Evolutionary conservation across 2,888 invertebrate genomes (phyloP).

Genomic region (Apodemia hepburni): DNA sequence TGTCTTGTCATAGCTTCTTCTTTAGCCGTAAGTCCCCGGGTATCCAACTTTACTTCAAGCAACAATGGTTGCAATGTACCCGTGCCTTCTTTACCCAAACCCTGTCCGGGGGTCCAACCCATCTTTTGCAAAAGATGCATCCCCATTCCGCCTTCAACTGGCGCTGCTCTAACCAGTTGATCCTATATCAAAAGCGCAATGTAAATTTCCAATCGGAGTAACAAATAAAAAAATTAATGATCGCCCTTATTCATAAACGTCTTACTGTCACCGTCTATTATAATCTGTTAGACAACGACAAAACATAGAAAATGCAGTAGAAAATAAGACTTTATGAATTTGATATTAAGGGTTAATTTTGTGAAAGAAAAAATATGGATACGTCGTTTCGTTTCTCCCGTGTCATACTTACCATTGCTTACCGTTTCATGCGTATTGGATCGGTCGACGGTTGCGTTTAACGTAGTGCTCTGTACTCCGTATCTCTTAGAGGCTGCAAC

Average conservation of each 20-base stretch:
- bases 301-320: neutral
- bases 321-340: slow-evolving; percentile 12
- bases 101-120: slow-evolving; percentile 99
- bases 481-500: slow-evolving; percentile 75
- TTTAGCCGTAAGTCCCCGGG: slow-evolving; percentile 90
- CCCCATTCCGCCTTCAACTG: slow-evolving; percentile 96
- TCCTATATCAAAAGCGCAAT: slow-evolving; percentile 81
- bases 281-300: neutral
- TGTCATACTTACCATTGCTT: slow-evolving; percentile 62
- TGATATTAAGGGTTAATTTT: slow-evolving; percentile 4
- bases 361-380: slow-evolving; percentile 14
- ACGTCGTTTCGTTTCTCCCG: slow-evolving; percentile 27
- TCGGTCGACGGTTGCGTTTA: slow-evolving; percentile 51
- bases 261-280: neutral
- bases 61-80: slow-evolving; percentile 94
- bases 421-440: slow-evolving; percentile 34
- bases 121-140: slow-evolving; percentile 98
- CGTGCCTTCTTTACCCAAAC: slow-evolving; percentile 96
- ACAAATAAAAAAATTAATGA: slow-evolving; percentile 11
- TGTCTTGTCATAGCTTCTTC: slow-evolving; percentile 81
- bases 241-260: slow-evolving; percentile 4
- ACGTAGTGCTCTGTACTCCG: slow-evolving; percentile 57
- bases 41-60: slow-evolving; percentile 97
- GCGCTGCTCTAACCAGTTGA: slow-evolving; percentile 93
- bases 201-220: neutral